Base-by-base conservation (phyloP, 1,140 invertebrate species). In the Heterodera carotae region DNA sequence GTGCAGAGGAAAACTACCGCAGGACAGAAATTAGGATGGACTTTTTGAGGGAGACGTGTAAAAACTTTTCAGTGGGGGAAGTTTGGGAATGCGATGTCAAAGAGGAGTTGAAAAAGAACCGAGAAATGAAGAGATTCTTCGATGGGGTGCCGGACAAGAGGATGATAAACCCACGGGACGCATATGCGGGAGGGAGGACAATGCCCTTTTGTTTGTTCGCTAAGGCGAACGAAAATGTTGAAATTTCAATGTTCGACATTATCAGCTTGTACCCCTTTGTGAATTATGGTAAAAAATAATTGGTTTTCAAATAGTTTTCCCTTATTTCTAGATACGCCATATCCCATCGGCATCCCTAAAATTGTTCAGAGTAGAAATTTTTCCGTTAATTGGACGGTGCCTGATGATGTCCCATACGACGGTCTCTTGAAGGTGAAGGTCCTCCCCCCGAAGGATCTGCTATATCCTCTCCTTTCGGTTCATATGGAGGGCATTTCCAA, bases 111-210 rank as follows among this genome's bases (percentile, higher is more conserved):
- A 27, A 27, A 10, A 67, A 29, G 15, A 67, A 73, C 22, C 8
- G 2, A 22, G 71, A 73, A n/a, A 73, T 73, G 71, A 73, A 67
- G 12, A 73, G 15, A 2, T 39, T 39, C 56, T 73, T 73, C 18
- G 48, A 73, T 3, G 27, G 8, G 10, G n/a, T 31, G 6, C 12
- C 34, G 53, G 71, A 60, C 4, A 29, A 29, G 3, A 27, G 53
- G 0, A 64, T 62, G 1, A 59, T 73, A n/a, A 31, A 73, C 29
- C 34, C 48, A 0, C 8, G 71, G 22, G 34, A 34, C 4, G 34
- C 27, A 1, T 73, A 39, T 22, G 29, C 39, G 27, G 71, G 71
- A 18, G 71, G 71, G 1, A 25, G 71, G 31, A 73, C 71, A 39
- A 62, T 53, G 27, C 71, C 71, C 0, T 33, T 69, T 18, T 27